Base-by-base conservation (phyloP, 37 sponge, comb jelly and placozoan species). In the Haliclona indistincta region DNA sequence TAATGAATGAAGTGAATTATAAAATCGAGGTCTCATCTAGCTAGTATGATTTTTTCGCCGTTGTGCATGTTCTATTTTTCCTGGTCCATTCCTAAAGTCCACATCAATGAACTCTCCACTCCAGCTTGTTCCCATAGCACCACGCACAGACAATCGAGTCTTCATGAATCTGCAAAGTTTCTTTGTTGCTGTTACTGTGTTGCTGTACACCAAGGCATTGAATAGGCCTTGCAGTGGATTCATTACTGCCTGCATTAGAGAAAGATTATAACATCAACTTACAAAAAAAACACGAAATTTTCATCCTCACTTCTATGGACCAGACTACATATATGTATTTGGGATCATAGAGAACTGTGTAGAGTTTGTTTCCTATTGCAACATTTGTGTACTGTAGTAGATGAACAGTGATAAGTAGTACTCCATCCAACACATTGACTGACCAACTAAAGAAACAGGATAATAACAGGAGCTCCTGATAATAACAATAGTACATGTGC, bases 61-160 rank as follows among this genome's bases (percentile, higher is more conserved):
- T 39, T 72, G 71, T 17, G 73, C 26, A 20, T 45, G 64, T 49
- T 72, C 55, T 42, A 82, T 74, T 34, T 52, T 82, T 0, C 83
- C 83, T 44, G 68, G 20, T 41, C 75, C 55, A 6, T 74, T 75
- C 74, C 83, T 52, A 47, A 82, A 84, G 55, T 84, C 84, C 10
- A 84, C 84, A 25, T 84, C 77, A 32, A 84, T 84, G 47, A 76
- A 68, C 60, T 84, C 77, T 1, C 77, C 84, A 62, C 84, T 76
- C 75, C 75, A 83, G 43, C 83, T 83, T 7, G 17, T 15, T 10
- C 29, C 5, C 38, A 26, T 13, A 66, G 26, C n/a, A n/a, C 13
- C 13, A 56, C 58, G 65, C 30, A 45, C 75, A 30, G 47, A 6
- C 2, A 36, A 10, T 58, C n/a, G 11, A 8, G 22, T 20, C 25